Evolutionary conservation across 1,140 invertebrate genomes (phyloP).

Genomic region (Artemia franciscana): DNA sequence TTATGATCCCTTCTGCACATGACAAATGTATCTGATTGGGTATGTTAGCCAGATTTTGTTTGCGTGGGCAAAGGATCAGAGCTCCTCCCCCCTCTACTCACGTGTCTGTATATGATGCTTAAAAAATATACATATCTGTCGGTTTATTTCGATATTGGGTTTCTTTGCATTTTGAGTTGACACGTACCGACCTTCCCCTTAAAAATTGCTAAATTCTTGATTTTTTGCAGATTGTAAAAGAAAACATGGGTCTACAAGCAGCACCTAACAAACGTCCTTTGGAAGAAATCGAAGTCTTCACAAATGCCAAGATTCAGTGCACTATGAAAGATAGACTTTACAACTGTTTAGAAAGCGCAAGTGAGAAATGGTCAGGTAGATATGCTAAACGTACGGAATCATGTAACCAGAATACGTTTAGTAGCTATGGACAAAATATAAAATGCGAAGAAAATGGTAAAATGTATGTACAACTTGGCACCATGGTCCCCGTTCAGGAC

Average conservation of each 20-base stretch:
- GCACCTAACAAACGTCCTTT: not conserved
- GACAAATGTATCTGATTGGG: too few relatives aligned
- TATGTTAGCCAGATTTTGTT: too few relatives aligned
- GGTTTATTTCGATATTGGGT: too few relatives aligned
- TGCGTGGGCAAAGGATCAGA: too few relatives aligned
- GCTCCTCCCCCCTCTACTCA: too few relatives aligned
- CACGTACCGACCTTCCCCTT: too few relatives aligned
- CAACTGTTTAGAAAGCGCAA: not conserved
- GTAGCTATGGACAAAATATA: constrained; percentile 24
- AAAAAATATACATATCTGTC: too few relatives aligned
- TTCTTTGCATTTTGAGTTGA: too few relatives aligned
- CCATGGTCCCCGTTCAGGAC: constrained; percentile 5
- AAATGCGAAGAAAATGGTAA: constrained; percentile 69
- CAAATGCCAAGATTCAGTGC: not conserved
- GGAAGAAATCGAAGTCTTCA: not conserved
- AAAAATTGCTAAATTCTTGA: too few relatives aligned
- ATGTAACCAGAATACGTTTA: not conserved
- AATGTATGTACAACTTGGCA: constrained; percentile 7
- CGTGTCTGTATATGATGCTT: too few relatives aligned
- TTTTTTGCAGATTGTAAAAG: too few relatives aligned
- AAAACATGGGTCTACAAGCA: not conserved
- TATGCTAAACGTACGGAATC: not conserved
- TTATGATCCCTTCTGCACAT: too few relatives aligned
- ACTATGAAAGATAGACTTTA: not conserved
- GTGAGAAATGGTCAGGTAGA: not conserved